A percentile compares a stretch with the other conserved stretches of the same genome.
These are phyloP conservation scores for Meloidogyne exigua DNA, from an alignment of 1,140 invertebrate species.

Conservation along the genomic window DNA sequence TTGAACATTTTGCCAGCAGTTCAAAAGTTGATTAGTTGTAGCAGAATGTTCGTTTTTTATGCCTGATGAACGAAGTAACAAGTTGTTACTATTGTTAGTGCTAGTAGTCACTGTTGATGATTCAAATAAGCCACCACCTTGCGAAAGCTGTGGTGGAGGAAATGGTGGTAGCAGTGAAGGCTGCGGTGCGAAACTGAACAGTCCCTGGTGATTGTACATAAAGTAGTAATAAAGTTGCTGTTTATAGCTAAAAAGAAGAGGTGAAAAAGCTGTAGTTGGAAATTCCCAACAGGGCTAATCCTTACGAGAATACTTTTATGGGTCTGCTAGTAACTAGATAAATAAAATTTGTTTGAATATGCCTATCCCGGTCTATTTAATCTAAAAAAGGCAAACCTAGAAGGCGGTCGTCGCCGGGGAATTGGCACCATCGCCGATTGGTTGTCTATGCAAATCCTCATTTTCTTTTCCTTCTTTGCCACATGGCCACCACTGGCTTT, in stretches of 20 bases:
- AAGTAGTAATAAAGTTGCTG: not conserved
- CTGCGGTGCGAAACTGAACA: conserved; percentile 23
- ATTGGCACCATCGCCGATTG: conserved; percentile 28
- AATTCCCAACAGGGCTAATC: conserved; percentile 29
- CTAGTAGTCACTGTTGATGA: not conserved
- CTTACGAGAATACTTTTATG: conserved; percentile 31
- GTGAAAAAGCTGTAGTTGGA: not conserved
- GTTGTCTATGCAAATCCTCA: not conserved
- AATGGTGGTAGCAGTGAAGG: not conserved
- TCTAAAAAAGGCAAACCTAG: not conserved
- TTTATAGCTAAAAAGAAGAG: too few relatives aligned
- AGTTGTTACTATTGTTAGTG: conserved; percentile 9
- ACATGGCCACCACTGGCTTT: not conserved
- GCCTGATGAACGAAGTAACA: conserved; percentile 13
- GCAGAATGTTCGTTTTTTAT: conserved; percentile 6
- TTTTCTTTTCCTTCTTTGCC: not conserved
- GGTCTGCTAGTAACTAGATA: not conserved
- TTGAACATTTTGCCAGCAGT: conserved; percentile 6
- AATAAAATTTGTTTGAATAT: not conserved
- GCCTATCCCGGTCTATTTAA: not conserved
- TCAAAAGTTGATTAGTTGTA: not conserved
- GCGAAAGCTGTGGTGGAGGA: not conserved
- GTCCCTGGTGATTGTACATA: conserved; percentile 23
- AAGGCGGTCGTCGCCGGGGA: conserved; percentile 14
- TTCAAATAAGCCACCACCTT: not conserved